Percentiles rank a stretch among this genome's conserved stretches.
phyloP scores from a whole-genome alignment of 2,113 vertebrate genomes.

The Struthio camelus region DNA sequence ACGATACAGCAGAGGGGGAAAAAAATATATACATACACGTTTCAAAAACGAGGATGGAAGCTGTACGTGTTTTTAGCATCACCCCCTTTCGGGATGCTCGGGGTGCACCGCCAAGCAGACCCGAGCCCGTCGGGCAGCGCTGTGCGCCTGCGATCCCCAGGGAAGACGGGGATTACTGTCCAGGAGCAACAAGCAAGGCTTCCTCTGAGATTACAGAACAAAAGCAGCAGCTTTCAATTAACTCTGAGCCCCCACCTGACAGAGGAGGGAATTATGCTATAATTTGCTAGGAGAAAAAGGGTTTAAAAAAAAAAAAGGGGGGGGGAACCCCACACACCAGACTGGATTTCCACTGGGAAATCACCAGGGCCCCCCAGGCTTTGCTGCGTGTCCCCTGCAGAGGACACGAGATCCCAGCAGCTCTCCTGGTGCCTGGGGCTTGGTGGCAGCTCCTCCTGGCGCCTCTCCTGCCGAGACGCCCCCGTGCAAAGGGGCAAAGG shows the following conservation, averaged over 20 bases:
- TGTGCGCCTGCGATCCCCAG: neutral
- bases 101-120: neutral
- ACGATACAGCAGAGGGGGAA: neutral
- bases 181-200: slow-evolving; percentile 24
- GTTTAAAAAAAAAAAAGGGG: too few species aligned
- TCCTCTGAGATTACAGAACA: neutral
- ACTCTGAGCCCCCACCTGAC: neutral
- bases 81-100: neutral
- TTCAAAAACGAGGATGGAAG: neutral
- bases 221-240: slow-evolving; percentile 43
- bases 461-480: neutral
- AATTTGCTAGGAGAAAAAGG: neutral
- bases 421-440: too few species aligned
- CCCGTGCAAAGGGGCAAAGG: neutral
- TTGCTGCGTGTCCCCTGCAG: neutral
- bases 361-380: neutral
- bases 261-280: neutral
- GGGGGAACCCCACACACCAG: neutral
- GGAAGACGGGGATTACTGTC: neutral
- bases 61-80: rapidly evolving
- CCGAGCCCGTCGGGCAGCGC: too few species aligned
- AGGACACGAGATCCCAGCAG: neutral
- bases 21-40: neutral
- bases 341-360: neutral
- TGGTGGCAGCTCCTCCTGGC: too few species aligned